These are phyloP conservation scores for Hemithea aestivaria DNA, from an alignment of 2,888 invertebrate genomes.

Conservation along the genomic window DNA sequence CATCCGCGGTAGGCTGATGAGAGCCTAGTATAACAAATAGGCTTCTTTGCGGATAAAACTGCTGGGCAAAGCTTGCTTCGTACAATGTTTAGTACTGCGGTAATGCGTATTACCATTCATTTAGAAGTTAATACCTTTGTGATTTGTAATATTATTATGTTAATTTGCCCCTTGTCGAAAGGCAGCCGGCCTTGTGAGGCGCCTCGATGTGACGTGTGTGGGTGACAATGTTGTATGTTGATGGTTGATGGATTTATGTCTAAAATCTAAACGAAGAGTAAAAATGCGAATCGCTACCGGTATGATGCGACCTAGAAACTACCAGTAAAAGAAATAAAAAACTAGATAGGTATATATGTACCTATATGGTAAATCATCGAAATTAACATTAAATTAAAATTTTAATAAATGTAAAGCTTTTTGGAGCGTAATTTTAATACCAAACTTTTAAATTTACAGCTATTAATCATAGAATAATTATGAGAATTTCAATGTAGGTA, in stretches of 20 bases:
- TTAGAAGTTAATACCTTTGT: constrained; percentile 13
- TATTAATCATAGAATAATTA: constrained; percentile 16
- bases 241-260: not conserved
- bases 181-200: constrained; percentile 65
- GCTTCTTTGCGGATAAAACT: no score
- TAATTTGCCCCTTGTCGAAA: constrained; percentile 61
- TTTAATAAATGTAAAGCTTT: constrained; percentile 10
- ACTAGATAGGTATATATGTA: no score
- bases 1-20: no score
- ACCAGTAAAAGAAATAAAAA: no score
- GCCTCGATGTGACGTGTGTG: constrained; percentile 36
- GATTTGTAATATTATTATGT: constrained; percentile 64
- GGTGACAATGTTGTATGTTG: constrained; percentile 3
- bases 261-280: constrained; percentile 16
- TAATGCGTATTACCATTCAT: constrained; percentile 1
- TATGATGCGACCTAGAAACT: constrained; percentile 41
- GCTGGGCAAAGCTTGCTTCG: no score
- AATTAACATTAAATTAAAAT: no score
- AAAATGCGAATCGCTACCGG: constrained; percentile 42
- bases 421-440: constrained; percentile 11
- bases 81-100: constrained; percentile 1
- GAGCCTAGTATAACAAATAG: no score
- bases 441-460: constrained; percentile 11
- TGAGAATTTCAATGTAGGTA: constrained; percentile 4
- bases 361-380: no score